A percentile compares a stretch with the other conserved stretches of the same genome.
Conservation (phyloP, 2,888 invertebrate genomes). For the Lypha dubia region DNA sequence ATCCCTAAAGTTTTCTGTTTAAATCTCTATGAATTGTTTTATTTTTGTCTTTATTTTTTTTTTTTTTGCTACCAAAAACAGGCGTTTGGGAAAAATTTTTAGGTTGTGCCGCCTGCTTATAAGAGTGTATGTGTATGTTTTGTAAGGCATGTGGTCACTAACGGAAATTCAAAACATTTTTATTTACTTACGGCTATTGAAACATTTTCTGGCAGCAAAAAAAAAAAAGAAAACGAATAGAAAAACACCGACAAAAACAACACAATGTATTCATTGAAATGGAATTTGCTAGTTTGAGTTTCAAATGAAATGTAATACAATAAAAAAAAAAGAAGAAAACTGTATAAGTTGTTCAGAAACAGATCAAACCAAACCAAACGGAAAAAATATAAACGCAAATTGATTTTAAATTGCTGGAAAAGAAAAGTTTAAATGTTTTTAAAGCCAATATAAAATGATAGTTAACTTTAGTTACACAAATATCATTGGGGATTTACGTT, state of each 20-base stretch:
- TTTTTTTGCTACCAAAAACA: slow-evolving; percentile 19
- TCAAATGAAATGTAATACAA: slow-evolving; percentile 68
- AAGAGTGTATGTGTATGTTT: slow-evolving; percentile 31
- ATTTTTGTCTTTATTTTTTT: slow-evolving; percentile 16
- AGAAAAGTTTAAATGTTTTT: slow-evolving; percentile 58
- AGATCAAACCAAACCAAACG: slow-evolving; percentile 13
- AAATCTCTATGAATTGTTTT: slow-evolving; percentile 61
- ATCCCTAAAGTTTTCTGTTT: slow-evolving; percentile 64
- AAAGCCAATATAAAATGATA: slow-evolving; percentile 48
- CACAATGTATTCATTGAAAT: slow-evolving; percentile 55
- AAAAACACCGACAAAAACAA: slow-evolving; percentile 33
- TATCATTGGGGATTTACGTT: too few species aligned
- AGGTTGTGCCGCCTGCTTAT: background rate
- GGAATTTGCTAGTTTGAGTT: slow-evolving; percentile 69
- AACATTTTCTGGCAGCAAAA: slow-evolving; percentile 60
- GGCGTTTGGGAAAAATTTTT: slow-evolving; percentile 53
- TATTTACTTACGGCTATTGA: slow-evolving; percentile 71
- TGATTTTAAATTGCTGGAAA: slow-evolving; percentile 68
- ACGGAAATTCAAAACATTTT: slow-evolving; percentile 72
- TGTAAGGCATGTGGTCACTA: slow-evolving; percentile 67
- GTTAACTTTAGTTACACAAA: background rate
- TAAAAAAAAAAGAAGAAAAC: slow-evolving; percentile 60
- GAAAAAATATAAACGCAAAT: slow-evolving; percentile 55
- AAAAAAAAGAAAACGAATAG: too few species aligned
- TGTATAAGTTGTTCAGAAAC: slow-evolving; percentile 35